Conservation (phyloP, 2,888 invertebrate species). For the Deilephila elpenor region DNA sequence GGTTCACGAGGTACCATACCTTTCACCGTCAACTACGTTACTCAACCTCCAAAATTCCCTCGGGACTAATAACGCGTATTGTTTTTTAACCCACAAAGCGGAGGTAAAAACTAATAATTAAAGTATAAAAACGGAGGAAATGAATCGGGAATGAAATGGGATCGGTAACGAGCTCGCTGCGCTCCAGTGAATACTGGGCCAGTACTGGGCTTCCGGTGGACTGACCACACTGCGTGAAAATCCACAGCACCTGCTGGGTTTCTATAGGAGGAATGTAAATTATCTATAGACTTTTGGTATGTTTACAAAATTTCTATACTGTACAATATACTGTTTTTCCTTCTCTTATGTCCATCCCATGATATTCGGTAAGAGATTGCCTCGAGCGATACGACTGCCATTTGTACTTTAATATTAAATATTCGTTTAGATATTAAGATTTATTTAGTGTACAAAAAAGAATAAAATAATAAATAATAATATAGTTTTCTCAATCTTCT, state of each 20-base stretch:
- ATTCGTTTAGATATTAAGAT: too few species aligned
- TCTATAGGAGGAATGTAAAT: neutral
- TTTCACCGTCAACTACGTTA: too few species aligned
- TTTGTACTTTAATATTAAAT: too few species aligned
- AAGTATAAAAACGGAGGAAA: constrained; percentile 60
- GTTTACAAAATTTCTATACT: too few species aligned
- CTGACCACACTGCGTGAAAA: constrained; percentile 30
- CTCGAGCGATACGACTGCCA: too few species aligned
- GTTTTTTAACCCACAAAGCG: constrained; percentile 12
- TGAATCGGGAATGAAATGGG: constrained; percentile 68
- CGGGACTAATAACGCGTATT: constrained; percentile 2
- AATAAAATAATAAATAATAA: too few species aligned
- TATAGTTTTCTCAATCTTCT: too few species aligned
- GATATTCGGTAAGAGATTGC: too few species aligned
- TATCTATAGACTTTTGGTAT: too few species aligned
- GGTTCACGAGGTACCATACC: neutral
- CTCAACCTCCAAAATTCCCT: neutral
- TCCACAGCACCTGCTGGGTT: constrained; percentile 59
- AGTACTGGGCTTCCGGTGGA: constrained; percentile 64
- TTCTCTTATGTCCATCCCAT: too few species aligned
- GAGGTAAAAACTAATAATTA: constrained; percentile 20
- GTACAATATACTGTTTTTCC: too few species aligned
- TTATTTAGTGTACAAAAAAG: too few species aligned
- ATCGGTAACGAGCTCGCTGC: constrained; percentile 69
- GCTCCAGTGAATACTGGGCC: constrained; percentile 66